Base-by-base conservation (phyloP, 2,113 vertebrate genomes). In the Phoxinus phoxinus region DNA sequence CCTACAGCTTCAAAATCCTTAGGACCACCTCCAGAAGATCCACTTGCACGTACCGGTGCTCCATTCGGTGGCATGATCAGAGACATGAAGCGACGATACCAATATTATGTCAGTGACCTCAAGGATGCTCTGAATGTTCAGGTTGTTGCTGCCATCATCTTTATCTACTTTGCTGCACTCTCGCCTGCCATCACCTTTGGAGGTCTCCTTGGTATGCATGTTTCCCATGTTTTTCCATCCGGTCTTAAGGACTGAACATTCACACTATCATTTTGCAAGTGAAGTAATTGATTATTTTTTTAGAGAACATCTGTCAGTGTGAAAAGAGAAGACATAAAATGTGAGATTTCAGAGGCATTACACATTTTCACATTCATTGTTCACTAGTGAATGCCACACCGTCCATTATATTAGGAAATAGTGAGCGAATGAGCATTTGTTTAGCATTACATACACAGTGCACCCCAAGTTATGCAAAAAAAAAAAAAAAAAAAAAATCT, bases 81-180 rank as follows among this genome's bases (percentile, higher is more conserved):
- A 73, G 98, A 99, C 91, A 88, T 98, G 51, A 90, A 92, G 88
- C 94, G 96, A 12, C 97, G 98, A 9, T 98, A 97, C 91, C 95
- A 95, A 73, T 91, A 95, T 86, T 99, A 99, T 17, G 93, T 95
- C 87, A 98, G 97, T 4, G 97, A 99, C 92, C 95, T 99, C 93
- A 97, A 90, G 0, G 98, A 99, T 0, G 97, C 96, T 0, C 87
- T 97, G 1, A 97, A 92, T 23, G 84, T 94, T 1, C 98, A 99
- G 91, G 97, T 96, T 81, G 90, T 99, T 82, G 97, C 98, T 0
- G 96, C 97, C 0, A 91, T 98, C 90, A 98, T 99, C 91, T 99
- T 99, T 91, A 99, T 99, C 93, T 99, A 99, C 92, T 99, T 99
- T 0, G 98, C 97, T 0, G 97, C 98, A 4, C 91, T 99, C 87